phyloP scores from a whole-genome alignment of 2,113 vertebrate species.

The Cercopithecus mona region DNA sequence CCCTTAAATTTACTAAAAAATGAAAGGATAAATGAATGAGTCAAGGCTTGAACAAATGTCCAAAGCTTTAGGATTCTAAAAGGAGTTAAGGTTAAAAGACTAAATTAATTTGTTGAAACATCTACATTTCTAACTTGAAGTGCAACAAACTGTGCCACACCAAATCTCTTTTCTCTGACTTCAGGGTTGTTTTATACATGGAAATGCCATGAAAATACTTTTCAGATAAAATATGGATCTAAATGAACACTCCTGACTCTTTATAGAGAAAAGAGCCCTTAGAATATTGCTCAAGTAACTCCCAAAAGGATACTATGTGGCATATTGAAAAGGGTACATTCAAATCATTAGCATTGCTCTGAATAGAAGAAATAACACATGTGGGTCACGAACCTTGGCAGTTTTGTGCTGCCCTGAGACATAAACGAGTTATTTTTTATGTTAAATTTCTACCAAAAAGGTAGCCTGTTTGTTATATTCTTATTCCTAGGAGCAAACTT shows the following conservation, averaged over 20 bases:
- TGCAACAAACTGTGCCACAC: not conserved
- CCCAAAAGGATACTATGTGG: not conserved
- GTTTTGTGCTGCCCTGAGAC: not conserved
- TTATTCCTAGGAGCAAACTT: conserved; percentile 5
- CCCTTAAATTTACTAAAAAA: not conserved
- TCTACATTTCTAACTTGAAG: not conserved
- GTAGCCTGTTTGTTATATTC: not conserved
- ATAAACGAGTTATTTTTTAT: not conserved
- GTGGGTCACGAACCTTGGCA: not conserved
- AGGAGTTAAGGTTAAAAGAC: not conserved
- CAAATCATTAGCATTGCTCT: not conserved
- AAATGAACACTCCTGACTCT: conserved; percentile 22
- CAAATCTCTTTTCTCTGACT: not conserved
- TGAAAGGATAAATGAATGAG: not conserved
- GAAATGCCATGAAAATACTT: conserved; percentile 29
- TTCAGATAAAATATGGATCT: not conserved
- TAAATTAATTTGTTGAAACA: conserved; percentile 15
- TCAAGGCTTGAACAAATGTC: not conserved
- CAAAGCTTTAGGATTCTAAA: not conserved
- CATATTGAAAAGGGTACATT: not conserved
- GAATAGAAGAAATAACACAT: not conserved
- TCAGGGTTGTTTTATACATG: not conserved
- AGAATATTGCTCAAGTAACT: not conserved
- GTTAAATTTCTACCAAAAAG: not conserved
- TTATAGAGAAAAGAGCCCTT: not conserved